A percentile compares a stretch with the other conserved stretches of the same genome.
These are phyloP conservation scores for Dynastes tityus DNA, from an alignment of 2,888 invertebrate species.

Conservation along the genomic window DNA sequence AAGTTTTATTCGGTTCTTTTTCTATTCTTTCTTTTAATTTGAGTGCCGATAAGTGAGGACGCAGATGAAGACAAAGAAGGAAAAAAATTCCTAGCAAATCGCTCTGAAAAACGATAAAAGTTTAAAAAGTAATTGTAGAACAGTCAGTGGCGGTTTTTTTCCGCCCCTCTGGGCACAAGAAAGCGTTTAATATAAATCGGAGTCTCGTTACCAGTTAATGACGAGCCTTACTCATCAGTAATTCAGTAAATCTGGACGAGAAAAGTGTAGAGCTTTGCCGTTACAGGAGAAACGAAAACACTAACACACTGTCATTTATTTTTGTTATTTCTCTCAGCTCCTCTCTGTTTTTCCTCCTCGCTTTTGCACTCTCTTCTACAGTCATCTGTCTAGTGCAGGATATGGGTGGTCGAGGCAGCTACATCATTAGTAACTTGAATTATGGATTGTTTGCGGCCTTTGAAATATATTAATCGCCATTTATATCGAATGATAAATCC, in stretches of 20 bases:
- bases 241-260: constrained; percentile 64
- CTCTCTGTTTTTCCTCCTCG: constrained; percentile 38
- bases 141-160: constrained; percentile 30
- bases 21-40: constrained; percentile 34
- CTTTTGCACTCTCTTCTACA: constrained; percentile 57
- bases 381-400: constrained; percentile 68
- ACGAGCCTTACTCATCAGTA: constrained; percentile 67
- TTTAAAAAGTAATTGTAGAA: constrained; percentile 51
- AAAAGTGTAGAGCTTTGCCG: constrained; percentile 2
- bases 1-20: not conserved
- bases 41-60: constrained; percentile 41
- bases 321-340: constrained; percentile 60
- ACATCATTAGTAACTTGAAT: constrained; percentile 70
- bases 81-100: constrained; percentile 19
- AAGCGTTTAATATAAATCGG: constrained; percentile 67
- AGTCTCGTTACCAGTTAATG: constrained; percentile 69
- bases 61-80: constrained; percentile 21
- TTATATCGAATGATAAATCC: constrained; percentile 46
- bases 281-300: constrained; percentile 47
- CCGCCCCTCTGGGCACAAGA: constrained; percentile 55
- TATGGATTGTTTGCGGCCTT: constrained; percentile 69
- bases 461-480: constrained; percentile 63
- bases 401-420: constrained; percentile 67
- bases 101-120: constrained; percentile 46
- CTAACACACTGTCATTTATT: constrained; percentile 67